Evolutionary conservation across 2,888 invertebrate species (phyloP), one percentile per base, ranked within the genome.

Genomic region (Gymnosoma rotundatum): DNA sequence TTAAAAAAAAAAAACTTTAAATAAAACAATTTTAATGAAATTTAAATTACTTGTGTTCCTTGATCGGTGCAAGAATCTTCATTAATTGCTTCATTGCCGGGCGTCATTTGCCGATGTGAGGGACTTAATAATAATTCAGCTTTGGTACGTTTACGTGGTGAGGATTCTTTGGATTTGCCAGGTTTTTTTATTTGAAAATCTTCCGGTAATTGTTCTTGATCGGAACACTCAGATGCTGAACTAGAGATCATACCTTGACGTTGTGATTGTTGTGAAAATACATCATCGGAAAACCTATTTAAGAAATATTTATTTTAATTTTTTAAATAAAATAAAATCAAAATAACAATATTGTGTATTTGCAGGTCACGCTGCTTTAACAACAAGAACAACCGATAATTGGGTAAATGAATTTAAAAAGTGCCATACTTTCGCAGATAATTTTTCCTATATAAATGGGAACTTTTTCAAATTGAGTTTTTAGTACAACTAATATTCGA

Each of bases 231-330:
- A 6, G 88, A 89, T 0, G 75, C 70, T 10, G 81, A 82, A 10
- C 81, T 74, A 16, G 91, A 91, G 4, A 88, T 89, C 50, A 88
- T 88, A 69, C 94, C 92, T 89, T 94, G 91, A 88, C 94, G 94
- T 83, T 94, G 93, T 21, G 95, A 95, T 64, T 95, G 94, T 87
- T 95, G 95, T 85, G 94, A 95, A 87, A 94, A 94, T 10, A 95
- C 92, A 88, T 95, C 95, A 87, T 95, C 95, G 0, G 95, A 95
- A 90, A 94, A 94, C 88, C 94, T 94, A 82, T 73, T 90, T 18
- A 20, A 58, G 0, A 54, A 90, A 61, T 18, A 58, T 21, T 56
- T 14, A n/a, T 72, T 18, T 48, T 48, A 1, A 0, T 21, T 48
- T 18, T 10, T 12, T 25, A 0, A 8, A 69, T 12, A 14, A 25